Evolutionary conservation across 2,888 invertebrate species (phyloP).

Genomic region (Euclidia mi): DNA sequence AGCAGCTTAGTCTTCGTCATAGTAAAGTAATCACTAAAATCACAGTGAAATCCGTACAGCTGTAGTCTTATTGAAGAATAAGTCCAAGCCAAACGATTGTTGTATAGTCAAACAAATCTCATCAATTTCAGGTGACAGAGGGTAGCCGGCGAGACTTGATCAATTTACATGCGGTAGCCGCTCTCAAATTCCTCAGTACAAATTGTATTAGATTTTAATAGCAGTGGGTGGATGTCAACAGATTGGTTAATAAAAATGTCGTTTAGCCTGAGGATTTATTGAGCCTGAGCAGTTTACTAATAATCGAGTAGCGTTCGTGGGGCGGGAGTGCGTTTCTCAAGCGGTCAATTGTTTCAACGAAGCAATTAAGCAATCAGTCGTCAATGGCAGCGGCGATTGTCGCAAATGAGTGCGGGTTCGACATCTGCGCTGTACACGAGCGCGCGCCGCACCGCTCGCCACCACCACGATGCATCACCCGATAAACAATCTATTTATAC

Average conservation of each 20-base stretch:
- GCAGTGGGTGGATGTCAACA: constrained; percentile 46
- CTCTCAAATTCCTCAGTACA: constrained; percentile 18
- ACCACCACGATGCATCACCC: constrained; percentile 17
- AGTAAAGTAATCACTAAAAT: no score
- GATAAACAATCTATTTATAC: constrained; percentile 44
- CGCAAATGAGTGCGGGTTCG: constrained; percentile 86
- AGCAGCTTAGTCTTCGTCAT: no score
- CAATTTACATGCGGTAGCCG: constrained; percentile 8
- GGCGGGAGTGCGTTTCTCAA: constrained; percentile 79
- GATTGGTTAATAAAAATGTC: constrained; percentile 78
- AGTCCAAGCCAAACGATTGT: no score
- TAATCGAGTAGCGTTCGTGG: constrained; percentile 71
- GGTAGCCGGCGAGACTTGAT: background rate
- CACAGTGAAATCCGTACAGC: no score
- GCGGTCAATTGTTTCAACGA: constrained; percentile 90
- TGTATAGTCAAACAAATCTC: no score
- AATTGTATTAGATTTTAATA: constrained; percentile 50
- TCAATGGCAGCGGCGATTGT: constrained; percentile 82
- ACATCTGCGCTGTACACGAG: constrained; percentile 66
- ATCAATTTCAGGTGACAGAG: background rate
- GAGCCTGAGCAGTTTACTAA: constrained; percentile 76
- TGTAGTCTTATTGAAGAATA: no score
- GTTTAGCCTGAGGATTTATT: constrained; percentile 82
- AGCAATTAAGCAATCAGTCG: constrained; percentile 89
- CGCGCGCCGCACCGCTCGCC: constrained; percentile 1